Base-by-base conservation (phyloP, 1,140 invertebrate genomes). In the Drosophila pseudoobscura region DNA sequence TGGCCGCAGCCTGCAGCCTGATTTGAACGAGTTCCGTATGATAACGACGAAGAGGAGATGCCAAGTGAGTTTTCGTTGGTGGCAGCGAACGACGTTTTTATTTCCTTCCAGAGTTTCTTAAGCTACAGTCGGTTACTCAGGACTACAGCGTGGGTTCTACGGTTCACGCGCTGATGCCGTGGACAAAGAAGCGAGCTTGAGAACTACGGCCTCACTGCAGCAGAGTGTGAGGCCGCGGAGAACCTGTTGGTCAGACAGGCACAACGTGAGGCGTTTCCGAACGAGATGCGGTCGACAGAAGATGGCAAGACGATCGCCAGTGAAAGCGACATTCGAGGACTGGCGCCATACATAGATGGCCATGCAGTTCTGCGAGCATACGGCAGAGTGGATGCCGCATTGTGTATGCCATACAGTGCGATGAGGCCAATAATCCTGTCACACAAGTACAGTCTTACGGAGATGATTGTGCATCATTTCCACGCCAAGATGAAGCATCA, bases 321-420 rank as follows among this genome's bases (percentile, higher is more conserved):
- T 3, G 20, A 2, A 11, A 50, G 46, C 31, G 57, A 59, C 4
- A 50, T 49, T n/a, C 17, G 46, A 50, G 57, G 22, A 3, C 46
- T 59, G 46, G 7, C 15, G 2, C 46, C 45, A 13, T 49, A 58
- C 26, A 6, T 58, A 6, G 45, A 58, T 20, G 29, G 11, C 2
- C n/a, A 17, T 2, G 56, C 29, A n/a, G n/a, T 58, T 22, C 15
- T 49, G 46, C 49, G 50, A 22, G 39, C 44, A 7, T 31, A 43
- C 17, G 43, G 39, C 35, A 41, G 39, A 59, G 24, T 60, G 29
- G 49, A 52, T 31, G 47, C 49, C 11, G 50, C 20, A 9, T 17
- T 54, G 29, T 46, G 50, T 7, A 45, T 62, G 11, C 47, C 47
- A 13, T 52, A 60, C 46, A 51, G 47, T 46, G 47, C 47, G 39